These are phyloP conservation scores for Mamestra brassicae DNA, from an alignment of 2,888 invertebrate species.

Conservation along the genomic window DNA sequence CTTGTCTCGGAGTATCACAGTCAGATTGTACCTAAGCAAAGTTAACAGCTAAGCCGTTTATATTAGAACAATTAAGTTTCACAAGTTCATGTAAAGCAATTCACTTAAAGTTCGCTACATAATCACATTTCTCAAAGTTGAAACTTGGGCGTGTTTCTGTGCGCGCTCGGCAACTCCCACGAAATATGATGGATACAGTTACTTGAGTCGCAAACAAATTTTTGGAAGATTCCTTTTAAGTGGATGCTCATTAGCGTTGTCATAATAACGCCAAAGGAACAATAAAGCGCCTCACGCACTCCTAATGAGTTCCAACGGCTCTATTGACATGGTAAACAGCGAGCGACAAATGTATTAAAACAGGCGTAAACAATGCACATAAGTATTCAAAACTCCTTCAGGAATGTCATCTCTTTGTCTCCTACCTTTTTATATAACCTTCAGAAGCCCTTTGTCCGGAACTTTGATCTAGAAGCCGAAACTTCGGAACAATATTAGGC, in stretches of 20 bases:
- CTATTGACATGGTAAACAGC: slow-evolving; percentile 48
- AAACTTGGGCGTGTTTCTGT: slow-evolving; percentile 76
- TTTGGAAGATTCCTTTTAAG: slow-evolving; percentile 69
- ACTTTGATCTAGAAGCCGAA: slow-evolving; percentile 63
- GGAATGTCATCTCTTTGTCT: slow-evolving; percentile 31
- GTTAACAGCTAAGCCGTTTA: slow-evolving; percentile 82
- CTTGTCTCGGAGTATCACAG: slow-evolving; percentile 53
- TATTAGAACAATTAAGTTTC: slow-evolving; percentile 85
- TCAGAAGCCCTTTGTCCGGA: slow-evolving; percentile 52
- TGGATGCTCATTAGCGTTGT: slow-evolving; percentile 71
- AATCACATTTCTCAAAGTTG: slow-evolving; percentile 84
- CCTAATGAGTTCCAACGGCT: slow-evolving; percentile 55
- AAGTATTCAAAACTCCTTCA: slow-evolving; percentile 29
- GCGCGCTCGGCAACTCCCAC: slow-evolving; percentile 66
- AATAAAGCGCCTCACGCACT: slow-evolving; percentile 49
- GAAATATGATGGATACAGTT: slow-evolving; percentile 76
- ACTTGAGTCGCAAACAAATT: slow-evolving; percentile 71
- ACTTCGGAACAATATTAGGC: slow-evolving; percentile 64
- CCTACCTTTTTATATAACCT: slow-evolving; percentile 46
- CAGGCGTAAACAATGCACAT: slow-evolving; percentile 32
- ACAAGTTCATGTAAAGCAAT: slow-evolving; percentile 85
- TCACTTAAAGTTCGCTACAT: slow-evolving; percentile 86
- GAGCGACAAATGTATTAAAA: slow-evolving; percentile 45
- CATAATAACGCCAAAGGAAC: slow-evolving; percentile 53
- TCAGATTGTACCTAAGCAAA: slow-evolving; percentile 80